phyloP scores from a whole-genome alignment of 2,113 vertebrate genomes.

The Elephantulus edwardii region DNA sequence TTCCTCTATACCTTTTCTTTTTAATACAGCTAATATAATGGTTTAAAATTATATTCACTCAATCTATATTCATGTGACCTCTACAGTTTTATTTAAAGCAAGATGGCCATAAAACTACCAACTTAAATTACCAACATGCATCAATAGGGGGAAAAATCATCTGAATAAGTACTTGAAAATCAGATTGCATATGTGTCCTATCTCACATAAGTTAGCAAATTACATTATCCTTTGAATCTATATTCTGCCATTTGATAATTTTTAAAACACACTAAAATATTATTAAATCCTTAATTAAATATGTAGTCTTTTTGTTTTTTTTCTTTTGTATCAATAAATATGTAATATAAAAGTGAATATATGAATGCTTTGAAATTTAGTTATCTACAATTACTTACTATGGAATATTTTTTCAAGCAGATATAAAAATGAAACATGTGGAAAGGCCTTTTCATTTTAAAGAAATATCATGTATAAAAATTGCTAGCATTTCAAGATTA shows the following conservation, averaged over 20 bases:
- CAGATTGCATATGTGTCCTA: not conserved
- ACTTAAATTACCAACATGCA: not conserved
- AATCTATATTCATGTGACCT: constrained; percentile 22
- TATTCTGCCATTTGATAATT: not conserved
- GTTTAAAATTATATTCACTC: constrained; percentile 42
- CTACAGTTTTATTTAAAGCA: constrained; percentile 16
- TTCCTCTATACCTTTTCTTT: constrained; percentile 4
- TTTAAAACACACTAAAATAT: not conserved
- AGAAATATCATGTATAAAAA: not conserved
- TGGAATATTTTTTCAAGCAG: not conserved
- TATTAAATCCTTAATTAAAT: not conserved
- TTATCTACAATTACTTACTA: not conserved
- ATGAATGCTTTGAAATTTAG: not conserved
- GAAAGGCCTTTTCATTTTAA: too few species aligned
- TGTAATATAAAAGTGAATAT: not conserved
- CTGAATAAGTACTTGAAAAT: not conserved
- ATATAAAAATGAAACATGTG: not conserved
- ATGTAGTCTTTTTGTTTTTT: not conserved
- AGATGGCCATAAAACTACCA: constrained; percentile 4
- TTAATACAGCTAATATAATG: constrained; percentile 29
- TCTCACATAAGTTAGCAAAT: not conserved
- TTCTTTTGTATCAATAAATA: not conserved
- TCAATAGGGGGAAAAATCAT: constrained; percentile 8
- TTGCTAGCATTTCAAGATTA: not conserved
- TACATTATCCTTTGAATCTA: not conserved